Conservation (phyloP, 2,888 invertebrate genomes). For the Sycophila texana region DNA sequence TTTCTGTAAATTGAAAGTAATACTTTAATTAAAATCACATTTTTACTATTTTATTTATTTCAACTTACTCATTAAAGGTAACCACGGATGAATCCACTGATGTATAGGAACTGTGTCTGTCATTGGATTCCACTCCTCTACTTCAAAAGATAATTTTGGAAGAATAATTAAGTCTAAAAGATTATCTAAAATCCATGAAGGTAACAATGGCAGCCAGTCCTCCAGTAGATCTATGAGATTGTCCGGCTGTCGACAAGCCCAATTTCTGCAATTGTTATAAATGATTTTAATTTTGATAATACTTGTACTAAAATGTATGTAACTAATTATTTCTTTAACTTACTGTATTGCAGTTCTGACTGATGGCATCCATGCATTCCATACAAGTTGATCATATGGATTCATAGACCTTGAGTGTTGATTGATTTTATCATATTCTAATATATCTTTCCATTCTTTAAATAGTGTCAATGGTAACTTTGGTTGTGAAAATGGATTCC, state of each 20-base stretch:
- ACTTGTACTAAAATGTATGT: conserved; percentile 55
- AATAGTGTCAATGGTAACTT: conserved; percentile 81
- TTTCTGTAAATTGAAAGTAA: conserved; percentile 63
- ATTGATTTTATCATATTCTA: conserved; percentile 74
- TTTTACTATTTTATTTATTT: not conserved
- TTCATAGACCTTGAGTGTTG: conserved; percentile 77
- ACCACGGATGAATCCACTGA: conserved; percentile 98
- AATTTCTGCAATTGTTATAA: conserved; percentile 77
- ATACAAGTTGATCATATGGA: conserved; percentile 89
- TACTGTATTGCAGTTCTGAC: conserved; percentile 85
- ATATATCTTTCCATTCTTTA: conserved; percentile 83
- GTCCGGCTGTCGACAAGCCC: conserved; percentile 90
- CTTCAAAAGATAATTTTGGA: conserved; percentile 85
- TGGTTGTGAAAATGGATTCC: conserved; percentile 87
- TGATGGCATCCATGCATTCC: conserved; percentile 94
- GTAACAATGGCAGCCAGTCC: conserved; percentile 87
- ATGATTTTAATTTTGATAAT: conserved; percentile 34
- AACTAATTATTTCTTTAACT: conserved; percentile 70
- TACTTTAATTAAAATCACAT: not conserved
- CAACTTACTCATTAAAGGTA: conserved; percentile 84
- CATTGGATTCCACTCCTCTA: conserved; percentile 95
- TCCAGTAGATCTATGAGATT: conserved; percentile 87
- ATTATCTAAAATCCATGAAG: conserved; percentile 89
- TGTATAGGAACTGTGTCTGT: conserved; percentile 97
- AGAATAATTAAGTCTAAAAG: conserved; percentile 89